A percentile compares a stretch with the other conserved stretches of the same genome.
Conservation (phyloP, 2,888 invertebrate species). For the Cremastinae sp. region DNA sequence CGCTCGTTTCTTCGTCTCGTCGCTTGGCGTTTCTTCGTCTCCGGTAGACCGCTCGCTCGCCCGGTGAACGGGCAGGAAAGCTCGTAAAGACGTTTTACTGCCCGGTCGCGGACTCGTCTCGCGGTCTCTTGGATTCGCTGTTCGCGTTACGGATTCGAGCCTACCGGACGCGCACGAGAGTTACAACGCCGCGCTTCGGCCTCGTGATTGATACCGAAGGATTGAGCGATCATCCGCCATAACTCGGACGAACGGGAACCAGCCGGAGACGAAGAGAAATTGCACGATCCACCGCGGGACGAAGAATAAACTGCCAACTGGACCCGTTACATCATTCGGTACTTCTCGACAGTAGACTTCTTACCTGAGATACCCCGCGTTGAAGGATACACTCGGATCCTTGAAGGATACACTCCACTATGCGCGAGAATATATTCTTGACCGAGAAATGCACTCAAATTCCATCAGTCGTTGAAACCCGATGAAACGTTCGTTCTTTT, state of each 20-base stretch:
- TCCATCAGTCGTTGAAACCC: too few species aligned
- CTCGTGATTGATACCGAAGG: slow-evolving; percentile 76
- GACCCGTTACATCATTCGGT: slow-evolving; percentile 54
- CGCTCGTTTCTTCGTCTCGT: slow-evolving; percentile 5
- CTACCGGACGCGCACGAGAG: slow-evolving; percentile 62
- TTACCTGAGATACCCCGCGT: slow-evolving; percentile 22
- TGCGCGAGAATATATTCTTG: slow-evolving; percentile 55
- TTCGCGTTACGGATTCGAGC: slow-evolving; percentile 55
- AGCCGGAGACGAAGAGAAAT: slow-evolving; percentile 34
- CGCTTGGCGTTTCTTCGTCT: background rate
- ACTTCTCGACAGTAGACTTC: slow-evolving; percentile 19
- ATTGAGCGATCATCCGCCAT: slow-evolving; percentile 76
- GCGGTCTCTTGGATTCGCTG: slow-evolving; percentile 57
- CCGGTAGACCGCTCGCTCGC: slow-evolving; percentile 49
- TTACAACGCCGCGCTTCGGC: slow-evolving; percentile 66
- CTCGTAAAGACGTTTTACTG: slow-evolving; percentile 76
- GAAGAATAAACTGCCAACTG: slow-evolving; percentile 58
- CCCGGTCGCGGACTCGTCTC: slow-evolving; percentile 62
- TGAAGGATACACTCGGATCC: slow-evolving; percentile 40
- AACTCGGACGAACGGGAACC: slow-evolving; percentile 59
- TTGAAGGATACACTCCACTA: slow-evolving; percentile 41
- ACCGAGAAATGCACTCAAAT: slow-evolving; percentile 47
- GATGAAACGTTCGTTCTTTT: too few species aligned
- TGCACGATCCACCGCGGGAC: slow-evolving; percentile 39
- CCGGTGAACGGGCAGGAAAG: slow-evolving; percentile 71